phyloP scores from a whole-genome alignment of 2,888 invertebrate genomes.

The Himalopsyche japonica region DNA sequence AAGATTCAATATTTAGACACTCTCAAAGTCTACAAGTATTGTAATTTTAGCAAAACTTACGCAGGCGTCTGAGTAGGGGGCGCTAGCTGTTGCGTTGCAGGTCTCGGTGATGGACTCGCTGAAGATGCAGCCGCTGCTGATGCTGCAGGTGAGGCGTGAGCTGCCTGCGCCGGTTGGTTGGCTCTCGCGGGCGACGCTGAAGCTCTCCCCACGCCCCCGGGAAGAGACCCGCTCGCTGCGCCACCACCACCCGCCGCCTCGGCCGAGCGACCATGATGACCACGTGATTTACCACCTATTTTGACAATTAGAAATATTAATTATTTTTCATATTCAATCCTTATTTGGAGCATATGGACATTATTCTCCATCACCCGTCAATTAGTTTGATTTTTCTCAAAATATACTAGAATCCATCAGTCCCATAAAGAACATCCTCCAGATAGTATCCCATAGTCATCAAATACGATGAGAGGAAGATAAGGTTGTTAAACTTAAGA shows the following conservation, averaged over 20 bases:
- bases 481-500: no score
- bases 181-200: constrained; percentile 49
- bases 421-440: no score
- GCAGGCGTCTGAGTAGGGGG: constrained; percentile 52
- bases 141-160: constrained; percentile 50
- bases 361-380: no score
- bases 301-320: no score
- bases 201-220: constrained; percentile 24
- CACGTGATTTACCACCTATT: neutral
- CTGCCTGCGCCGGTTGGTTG: constrained; percentile 52
- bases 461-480: no score
- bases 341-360: no score
- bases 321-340: no score
- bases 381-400: no score
- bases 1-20: no score
- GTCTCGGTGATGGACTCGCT: constrained; percentile 51
- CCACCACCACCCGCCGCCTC: constrained; percentile 3
- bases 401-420: no score
- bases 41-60: constrained; percentile 47
- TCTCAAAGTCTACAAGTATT: no score
- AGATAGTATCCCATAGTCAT: no score
- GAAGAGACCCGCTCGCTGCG: constrained; percentile 11
- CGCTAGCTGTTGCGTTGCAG: constrained; percentile 46
- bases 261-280: constrained; percentile 20
- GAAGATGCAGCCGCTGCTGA: constrained; percentile 54